A percentile compares a stretch with the other conserved stretches of the same genome.
Conservation (phyloP, 2,888 invertebrate genomes). For the Cosmopolites sordidus region DNA sequence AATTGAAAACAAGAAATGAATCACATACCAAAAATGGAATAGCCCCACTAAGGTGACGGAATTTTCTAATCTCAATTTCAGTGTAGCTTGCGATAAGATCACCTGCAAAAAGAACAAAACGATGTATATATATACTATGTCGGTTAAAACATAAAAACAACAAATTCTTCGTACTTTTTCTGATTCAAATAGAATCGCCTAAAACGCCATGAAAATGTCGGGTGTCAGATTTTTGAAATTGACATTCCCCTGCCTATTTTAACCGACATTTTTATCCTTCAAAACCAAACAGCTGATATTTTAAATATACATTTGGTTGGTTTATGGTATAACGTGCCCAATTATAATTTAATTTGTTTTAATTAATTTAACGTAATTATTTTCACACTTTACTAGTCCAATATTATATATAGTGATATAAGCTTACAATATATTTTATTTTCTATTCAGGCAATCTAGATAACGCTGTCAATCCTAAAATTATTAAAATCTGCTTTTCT, state of each 20-base stretch:
- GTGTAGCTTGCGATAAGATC: not conserved
- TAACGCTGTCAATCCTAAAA: too few species aligned
- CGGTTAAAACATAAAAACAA: not conserved
- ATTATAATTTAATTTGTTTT: too few species aligned
- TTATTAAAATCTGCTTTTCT: too few species aligned
- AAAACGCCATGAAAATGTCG: slow-evolving; percentile 6
- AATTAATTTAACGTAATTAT: too few species aligned
- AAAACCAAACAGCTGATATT: too few species aligned
- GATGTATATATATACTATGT: too few species aligned
- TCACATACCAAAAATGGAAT: slow-evolving; percentile 14
- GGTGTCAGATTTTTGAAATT: slow-evolving; percentile 14
- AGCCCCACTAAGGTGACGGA: not conserved
- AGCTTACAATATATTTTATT: too few species aligned
- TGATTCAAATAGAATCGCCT: slow-evolving; percentile 1
- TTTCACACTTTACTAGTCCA: too few species aligned
- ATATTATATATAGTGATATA: too few species aligned
- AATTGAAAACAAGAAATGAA: slow-evolving; percentile 2
- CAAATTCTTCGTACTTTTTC: not conserved
- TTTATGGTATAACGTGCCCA: too few species aligned
- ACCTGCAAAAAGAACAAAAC: not conserved
- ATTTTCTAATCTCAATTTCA: not conserved
- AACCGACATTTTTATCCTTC: slow-evolving; percentile 6
- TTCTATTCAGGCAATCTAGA: too few species aligned
- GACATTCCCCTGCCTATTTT: slow-evolving; percentile 12
- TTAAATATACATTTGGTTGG: too few species aligned